These are phyloP conservation scores for Diarsia rubi DNA, from an alignment of 2,888 invertebrate species.

Conservation along the genomic window DNA sequence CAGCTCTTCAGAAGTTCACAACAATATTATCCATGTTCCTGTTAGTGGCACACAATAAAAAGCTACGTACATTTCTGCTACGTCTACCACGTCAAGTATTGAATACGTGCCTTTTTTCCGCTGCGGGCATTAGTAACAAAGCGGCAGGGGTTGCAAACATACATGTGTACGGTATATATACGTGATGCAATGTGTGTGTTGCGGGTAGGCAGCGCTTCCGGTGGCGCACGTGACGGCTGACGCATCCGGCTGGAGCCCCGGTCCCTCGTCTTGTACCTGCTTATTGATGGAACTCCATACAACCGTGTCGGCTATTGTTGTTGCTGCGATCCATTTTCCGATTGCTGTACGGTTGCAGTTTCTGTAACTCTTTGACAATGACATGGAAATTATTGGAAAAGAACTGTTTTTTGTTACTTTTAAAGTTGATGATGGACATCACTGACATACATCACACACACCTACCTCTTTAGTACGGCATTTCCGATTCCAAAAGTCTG, in stretches of 20 bases:
- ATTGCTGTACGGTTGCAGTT: conserved; percentile 28
- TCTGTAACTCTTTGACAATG: conserved; percentile 6
- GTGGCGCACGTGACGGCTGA: conserved; percentile 76
- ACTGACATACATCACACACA: no score
- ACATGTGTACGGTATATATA: conserved; percentile 28
- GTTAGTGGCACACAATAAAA: conserved; percentile 9
- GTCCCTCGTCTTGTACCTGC: conserved; percentile 53
- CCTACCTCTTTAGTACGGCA: not conserved
- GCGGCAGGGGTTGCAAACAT: conserved; percentile 32
- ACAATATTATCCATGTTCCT: not conserved
- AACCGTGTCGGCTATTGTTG: conserved; percentile 54
- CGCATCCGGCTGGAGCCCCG: conserved; percentile 82
- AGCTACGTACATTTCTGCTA: not conserved
- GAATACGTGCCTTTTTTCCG: conserved; percentile 21
- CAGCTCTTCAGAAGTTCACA: not conserved
- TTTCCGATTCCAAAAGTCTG: no score
- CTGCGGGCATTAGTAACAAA: conserved; percentile 42
- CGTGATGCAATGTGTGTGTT: conserved; percentile 52
- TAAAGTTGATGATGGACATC: not conserved
- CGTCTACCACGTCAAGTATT: conserved; percentile 14
- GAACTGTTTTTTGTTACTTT: not conserved
- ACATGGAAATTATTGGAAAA: not conserved
- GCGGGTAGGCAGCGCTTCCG: conserved; percentile 71
- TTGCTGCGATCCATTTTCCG: conserved; percentile 51
- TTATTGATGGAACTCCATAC: conserved; percentile 65